Percentiles rank a stretch among this genome's conserved stretches.
These are phyloP conservation scores for Nephrotoma appendiculata DNA, from an alignment of 2,888 invertebrate species.

Conservation along the genomic window DNA sequence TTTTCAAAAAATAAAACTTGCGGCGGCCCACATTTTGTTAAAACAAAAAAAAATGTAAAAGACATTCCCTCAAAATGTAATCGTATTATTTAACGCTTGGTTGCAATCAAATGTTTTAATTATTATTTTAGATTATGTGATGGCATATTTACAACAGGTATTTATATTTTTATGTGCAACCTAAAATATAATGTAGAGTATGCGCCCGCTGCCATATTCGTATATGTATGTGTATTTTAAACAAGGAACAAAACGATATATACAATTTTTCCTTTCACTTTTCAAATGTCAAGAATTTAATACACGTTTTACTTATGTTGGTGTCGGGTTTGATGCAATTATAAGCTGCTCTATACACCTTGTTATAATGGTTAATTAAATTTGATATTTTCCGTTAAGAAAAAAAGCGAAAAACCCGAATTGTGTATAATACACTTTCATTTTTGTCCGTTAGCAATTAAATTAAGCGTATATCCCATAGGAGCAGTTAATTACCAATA, in stretches of 20 bases:
- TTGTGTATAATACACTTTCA: neutral
- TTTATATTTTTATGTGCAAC: neutral
- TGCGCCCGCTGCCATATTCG: neutral
- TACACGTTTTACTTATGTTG: neutral
- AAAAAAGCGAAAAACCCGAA: neutral
- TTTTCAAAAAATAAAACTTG: neutral
- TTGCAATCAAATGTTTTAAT: neutral
- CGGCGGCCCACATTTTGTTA: neutral
- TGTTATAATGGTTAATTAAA: neutral
- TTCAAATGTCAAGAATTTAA: neutral
- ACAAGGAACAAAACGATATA: neutral
- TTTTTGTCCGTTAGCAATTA: neutral
- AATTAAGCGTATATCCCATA: neutral
- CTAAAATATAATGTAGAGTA: neutral
- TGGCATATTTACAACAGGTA: neutral
- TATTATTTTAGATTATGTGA: neutral
- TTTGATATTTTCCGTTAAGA: neutral
- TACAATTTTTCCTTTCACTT: neutral
- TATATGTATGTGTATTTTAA: too few relatives aligned
- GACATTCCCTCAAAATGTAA: neutral
- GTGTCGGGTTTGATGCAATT: neutral
- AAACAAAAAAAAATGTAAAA: neutral
- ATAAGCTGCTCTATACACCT: neutral
- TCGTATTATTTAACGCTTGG: neutral
- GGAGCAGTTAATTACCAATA: neutral